Evolutionary conservation across 2,797 vertebrate genomes (phyloP), one percentile per base, ranked within the genome.

Genomic region (Austrolebias charrua): DNA sequence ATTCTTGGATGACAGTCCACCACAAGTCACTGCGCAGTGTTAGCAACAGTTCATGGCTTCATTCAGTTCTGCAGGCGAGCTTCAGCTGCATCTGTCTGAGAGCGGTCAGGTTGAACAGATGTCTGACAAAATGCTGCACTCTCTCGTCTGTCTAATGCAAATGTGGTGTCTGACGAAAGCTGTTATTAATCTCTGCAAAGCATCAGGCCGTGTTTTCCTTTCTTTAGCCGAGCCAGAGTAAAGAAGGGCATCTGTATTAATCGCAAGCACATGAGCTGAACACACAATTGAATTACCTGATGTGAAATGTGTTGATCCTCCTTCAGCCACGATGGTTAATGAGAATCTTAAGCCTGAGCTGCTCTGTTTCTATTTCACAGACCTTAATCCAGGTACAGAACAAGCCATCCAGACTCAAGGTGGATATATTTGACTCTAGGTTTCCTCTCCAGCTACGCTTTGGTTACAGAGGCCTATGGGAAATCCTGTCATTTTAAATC

Each of bases 1-100:
- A 88, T 90, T 90, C 76, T 90, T 92, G 90, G 89, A 91, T 81
- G 84, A 86, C 76, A 58, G 79, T 86, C 66, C 72, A 80, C 78
- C 71, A 63, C 85, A 20, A 88, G 87, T 87, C 83, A 76, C 77
- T 85, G 84, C 52, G 73, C 82, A 82, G 79, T 77, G 85, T 88
- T 85, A 87, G 86, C 74, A 85, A 83, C 85, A 90, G 86, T 85
- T 89, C 86, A 86, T 31, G 46, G 83, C 84, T 85, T 83, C 79
- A 83, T 88, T 84, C 73, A 81, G 78, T 80, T 59, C 79, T 55
- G 76, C 44, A 11, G 52, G 69, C 9, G 16, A 63, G 76, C 74
- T 16, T 58, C 66, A 18, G 48, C 60, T 84, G 78, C 85, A 83
- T 71, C 69, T 38, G 79, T 84, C 76, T 75, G 68, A 80, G 61